These are phyloP conservation scores for Nomada fabriciana DNA, from an alignment of 2,888 invertebrate genomes.

Conservation along the genomic window DNA sequence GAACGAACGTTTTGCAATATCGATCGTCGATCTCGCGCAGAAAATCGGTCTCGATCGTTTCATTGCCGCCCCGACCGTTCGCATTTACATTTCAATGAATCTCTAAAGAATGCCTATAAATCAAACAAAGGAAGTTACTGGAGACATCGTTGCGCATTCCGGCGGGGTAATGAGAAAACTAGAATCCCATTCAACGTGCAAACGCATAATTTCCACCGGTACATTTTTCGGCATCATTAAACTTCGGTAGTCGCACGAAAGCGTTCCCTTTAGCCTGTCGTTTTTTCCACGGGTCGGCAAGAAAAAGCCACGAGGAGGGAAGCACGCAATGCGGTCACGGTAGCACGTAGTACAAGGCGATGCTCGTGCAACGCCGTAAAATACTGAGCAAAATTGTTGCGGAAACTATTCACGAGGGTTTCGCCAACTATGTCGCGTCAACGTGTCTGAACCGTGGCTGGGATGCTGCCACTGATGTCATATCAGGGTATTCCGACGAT, in stretches of 20 bases:
- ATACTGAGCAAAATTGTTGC: slow-evolving; percentile 78
- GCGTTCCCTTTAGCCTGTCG: not conserved
- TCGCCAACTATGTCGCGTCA: slow-evolving; percentile 76
- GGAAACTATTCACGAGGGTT: slow-evolving; percentile 76
- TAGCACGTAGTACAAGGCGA: slow-evolving; percentile 34
- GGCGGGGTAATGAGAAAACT: not conserved
- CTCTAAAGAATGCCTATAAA: slow-evolving; percentile 21
- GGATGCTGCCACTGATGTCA: slow-evolving; percentile 10
- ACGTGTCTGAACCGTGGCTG: slow-evolving; percentile 39
- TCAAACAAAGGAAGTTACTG: not conserved
- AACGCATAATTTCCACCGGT: slow-evolving; percentile 37
- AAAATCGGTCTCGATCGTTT: too few relatives aligned
- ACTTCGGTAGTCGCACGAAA: slow-evolving; percentile 30
- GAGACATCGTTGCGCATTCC: not conserved
- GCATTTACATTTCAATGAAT: slow-evolving; percentile 7
- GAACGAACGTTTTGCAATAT: too few relatives aligned
- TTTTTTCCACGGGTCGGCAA: not conserved
- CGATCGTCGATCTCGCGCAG: too few relatives aligned
- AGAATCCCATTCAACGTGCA: slow-evolving; percentile 9
- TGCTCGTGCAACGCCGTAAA: slow-evolving; percentile 60
- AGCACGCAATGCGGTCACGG: slow-evolving; percentile 53
- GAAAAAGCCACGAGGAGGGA: slow-evolving; percentile 33
- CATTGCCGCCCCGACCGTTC: not conserved
- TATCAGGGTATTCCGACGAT: slow-evolving; percentile 51
- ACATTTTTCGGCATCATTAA: slow-evolving; percentile 43